phyloP scores from a whole-genome alignment of 2,797 vertebrate species.

The Xiphophorus birchmanni region DNA sequence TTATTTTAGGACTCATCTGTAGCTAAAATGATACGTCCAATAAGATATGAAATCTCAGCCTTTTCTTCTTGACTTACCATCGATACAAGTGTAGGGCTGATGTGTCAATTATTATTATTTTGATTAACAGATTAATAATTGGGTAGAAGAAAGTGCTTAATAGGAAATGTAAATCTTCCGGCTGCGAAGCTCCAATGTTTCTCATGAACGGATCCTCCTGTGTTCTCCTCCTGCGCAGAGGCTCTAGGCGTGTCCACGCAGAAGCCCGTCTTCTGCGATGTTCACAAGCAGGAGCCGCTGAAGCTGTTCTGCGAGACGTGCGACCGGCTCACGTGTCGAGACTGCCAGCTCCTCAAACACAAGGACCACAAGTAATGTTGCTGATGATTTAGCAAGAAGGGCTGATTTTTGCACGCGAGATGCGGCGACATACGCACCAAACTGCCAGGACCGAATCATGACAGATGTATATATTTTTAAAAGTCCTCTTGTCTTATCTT shows the following conservation, averaged over 20 bases:
- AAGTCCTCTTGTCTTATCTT: neutral
- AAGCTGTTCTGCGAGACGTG: slow-evolving; percentile 99
- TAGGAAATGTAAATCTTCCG: neutral
- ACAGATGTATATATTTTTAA: neutral
- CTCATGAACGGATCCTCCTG: neutral
- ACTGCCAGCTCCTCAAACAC: slow-evolving; percentile 96
- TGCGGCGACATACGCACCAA: neutral
- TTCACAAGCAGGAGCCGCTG: slow-evolving; percentile 96
- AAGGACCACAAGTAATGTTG: slow-evolving; percentile 95
- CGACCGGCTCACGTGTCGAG: slow-evolving; percentile 94
- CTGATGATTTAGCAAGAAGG: neutral
- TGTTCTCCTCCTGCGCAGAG: slow-evolving; percentile 72
- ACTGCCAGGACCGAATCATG: neutral
- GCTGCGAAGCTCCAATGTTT: neutral
- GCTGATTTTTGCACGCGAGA: neutral
- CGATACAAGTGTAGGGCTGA: too few species aligned
- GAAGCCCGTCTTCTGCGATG: slow-evolving; percentile 94
- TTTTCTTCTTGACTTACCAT: too few species aligned
- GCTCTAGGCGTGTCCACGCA: slow-evolving; percentile 89
- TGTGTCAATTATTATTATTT: too few species aligned
- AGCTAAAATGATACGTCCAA: too few species aligned
- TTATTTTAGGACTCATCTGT: too few species aligned
- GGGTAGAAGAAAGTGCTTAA: too few species aligned
- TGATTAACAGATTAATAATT: too few species aligned
- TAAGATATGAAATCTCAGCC: too few species aligned